A percentile compares a stretch with the other conserved stretches of the same genome.
Evolutionary conservation across 2,888 invertebrate species (phyloP).

Genomic region (Eretmocerus hayati): DNA sequence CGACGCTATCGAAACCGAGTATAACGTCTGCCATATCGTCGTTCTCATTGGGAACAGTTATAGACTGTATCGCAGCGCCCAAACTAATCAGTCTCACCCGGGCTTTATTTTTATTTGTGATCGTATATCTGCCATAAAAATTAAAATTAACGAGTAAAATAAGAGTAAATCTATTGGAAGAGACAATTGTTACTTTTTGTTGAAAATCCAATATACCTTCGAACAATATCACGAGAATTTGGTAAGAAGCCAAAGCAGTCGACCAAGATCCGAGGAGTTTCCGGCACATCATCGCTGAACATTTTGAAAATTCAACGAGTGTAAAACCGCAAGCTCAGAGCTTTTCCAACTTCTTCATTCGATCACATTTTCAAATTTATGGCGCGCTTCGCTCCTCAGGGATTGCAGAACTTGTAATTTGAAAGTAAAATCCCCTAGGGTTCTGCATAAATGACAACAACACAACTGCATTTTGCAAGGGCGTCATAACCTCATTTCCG

Average conservation of each 20-base stretch:
- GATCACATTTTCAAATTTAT: no score
- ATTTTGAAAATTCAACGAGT: no score
- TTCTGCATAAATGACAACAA: not conserved
- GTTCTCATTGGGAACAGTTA: conserved; percentile 49
- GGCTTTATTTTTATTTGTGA: conserved; percentile 46
- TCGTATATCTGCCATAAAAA: conserved; percentile 46
- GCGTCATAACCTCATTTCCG: no score
- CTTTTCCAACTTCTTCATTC: no score
- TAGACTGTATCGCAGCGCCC: conserved; percentile 52
- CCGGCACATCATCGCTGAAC: no score
- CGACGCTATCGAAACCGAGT: conserved; percentile 51
- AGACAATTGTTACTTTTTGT: no score
- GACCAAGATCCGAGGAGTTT: conserved; percentile 23
- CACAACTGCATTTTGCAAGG: no score
- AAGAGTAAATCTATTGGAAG: conserved; percentile 10
- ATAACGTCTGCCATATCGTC: conserved; percentile 50
- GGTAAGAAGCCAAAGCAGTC: conserved; percentile 36
- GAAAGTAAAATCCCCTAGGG: not conserved
- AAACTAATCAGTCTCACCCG: conserved; percentile 48
- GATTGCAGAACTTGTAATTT: no score
- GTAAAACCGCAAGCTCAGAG: no score
- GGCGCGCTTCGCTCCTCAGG: no score
- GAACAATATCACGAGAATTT: conserved; percentile 25
- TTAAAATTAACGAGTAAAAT: no score
- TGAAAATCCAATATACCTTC: no score